Conservation (phyloP, 2,113 vertebrate genomes). For the Erpornis zantholeuca region DNA sequence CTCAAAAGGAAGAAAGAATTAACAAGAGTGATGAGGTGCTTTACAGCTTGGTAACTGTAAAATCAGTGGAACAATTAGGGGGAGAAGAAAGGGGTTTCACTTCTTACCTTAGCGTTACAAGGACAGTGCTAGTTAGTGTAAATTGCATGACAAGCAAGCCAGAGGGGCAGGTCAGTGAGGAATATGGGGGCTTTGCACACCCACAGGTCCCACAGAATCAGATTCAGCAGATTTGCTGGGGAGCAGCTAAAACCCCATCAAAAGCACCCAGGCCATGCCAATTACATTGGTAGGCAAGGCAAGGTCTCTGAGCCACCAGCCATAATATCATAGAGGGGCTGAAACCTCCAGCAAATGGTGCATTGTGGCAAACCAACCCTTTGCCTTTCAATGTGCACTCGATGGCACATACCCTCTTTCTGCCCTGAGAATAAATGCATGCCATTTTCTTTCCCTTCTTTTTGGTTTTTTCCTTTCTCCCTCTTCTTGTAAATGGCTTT, state of each 20-base stretch:
- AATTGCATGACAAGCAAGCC: conserved; percentile 20
- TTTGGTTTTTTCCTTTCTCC: not conserved
- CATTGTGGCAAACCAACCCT: conserved; percentile 32
- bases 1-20: conserved; percentile 78
- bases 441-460: not conserved
- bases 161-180: not conserved
- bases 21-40: conserved; percentile 58
- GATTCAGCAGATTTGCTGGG: not conserved
- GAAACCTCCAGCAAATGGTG: conserved; percentile 24
- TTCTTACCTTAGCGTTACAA: conserved; percentile 56
- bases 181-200: not conserved
- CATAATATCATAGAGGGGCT: conserved; percentile 50
- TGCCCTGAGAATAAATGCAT: conserved; percentile 10
- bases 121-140: conserved; percentile 47
- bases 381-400: conserved; percentile 18
- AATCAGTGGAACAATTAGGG: conserved; percentile 51
- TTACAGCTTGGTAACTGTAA: conserved; percentile 73
- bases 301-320: not conserved
- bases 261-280: conserved; percentile 22
- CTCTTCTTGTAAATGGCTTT: conserved; percentile 15
- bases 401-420: not conserved
- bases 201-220: not conserved
- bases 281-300: conserved; percentile 21
- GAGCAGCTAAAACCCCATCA: not conserved
- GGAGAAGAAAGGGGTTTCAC: conserved; percentile 49